Percentiles rank a stretch among this genome's conserved stretches.
These are phyloP conservation scores for Anolis apletophallus DNA, from an alignment of 2,797 vertebrate genomes.

Conservation along the genomic window DNA sequence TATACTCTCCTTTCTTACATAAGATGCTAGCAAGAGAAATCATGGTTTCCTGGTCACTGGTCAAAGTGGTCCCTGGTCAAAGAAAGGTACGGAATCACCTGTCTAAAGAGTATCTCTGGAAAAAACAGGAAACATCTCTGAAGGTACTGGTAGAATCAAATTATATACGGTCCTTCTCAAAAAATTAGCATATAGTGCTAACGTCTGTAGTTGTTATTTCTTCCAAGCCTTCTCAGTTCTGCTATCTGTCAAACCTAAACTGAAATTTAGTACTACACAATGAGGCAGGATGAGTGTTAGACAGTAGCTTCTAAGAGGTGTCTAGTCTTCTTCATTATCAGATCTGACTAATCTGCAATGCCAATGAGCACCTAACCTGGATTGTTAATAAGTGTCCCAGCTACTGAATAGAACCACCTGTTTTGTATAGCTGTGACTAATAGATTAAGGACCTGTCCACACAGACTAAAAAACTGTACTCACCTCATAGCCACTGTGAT, in stretches of 20 bases:
- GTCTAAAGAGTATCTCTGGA: background rate
- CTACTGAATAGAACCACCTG: constrained; percentile 27
- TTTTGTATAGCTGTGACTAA: constrained; percentile 32
- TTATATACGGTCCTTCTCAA: too few relatives aligned
- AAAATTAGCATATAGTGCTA: too few relatives aligned
- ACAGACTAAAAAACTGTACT: too few relatives aligned
- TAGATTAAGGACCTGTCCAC: background rate
- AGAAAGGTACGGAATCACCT: too few relatives aligned
- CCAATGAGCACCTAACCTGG: constrained; percentile 46
- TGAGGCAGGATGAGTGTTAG: constrained; percentile 44
- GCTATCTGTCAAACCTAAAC: constrained; percentile 24
- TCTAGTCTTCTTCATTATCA: constrained; percentile 55
- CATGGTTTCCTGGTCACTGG: too few relatives aligned
- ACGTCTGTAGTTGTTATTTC: background rate
- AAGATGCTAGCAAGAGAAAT: too few relatives aligned
- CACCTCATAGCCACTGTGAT: too few relatives aligned
- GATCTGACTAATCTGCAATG: constrained; percentile 36
- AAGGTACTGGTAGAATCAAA: background rate
- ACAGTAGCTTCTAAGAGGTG: constrained; percentile 39
- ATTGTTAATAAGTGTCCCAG: constrained; percentile 45
- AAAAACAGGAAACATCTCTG: background rate
- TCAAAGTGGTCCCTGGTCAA: too few relatives aligned
- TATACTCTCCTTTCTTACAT: too few relatives aligned
- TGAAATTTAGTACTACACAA: constrained; percentile 31
- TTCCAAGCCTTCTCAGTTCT: background rate